A percentile compares a stretch with the other conserved stretches of the same genome.
Conservation (phyloP, 2,113 vertebrate genomes). For the Pelecanoides urinatrix region DNA sequence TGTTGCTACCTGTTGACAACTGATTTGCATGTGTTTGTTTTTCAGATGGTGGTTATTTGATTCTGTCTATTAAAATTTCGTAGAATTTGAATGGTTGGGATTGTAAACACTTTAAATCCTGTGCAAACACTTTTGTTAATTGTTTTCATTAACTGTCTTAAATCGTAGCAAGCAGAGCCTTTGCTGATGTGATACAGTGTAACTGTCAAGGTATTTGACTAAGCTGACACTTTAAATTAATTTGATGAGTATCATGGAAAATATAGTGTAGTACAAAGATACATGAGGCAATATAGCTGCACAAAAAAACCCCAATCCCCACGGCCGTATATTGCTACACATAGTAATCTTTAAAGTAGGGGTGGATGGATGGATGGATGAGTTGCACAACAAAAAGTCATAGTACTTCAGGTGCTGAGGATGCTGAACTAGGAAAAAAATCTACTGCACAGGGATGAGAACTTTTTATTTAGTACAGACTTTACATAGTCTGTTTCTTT, state of each 20-base stretch:
- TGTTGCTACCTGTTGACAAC: neutral
- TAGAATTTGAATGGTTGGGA: neutral
- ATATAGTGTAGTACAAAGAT: too few species aligned
- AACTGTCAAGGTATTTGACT: neutral
- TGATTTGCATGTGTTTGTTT: neutral
- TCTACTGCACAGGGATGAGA: neutral
- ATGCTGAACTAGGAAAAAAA: neutral
- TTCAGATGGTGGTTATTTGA: neutral
- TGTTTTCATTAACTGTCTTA: neutral
- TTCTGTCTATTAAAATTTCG: neutral
- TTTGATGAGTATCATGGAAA: neutral
- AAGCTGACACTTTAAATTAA: neutral
- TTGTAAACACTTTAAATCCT: neutral
- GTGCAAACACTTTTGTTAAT: neutral
- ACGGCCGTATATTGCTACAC: neutral
- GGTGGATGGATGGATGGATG: too few species aligned
- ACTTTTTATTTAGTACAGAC: neutral
- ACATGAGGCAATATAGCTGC: neutral
- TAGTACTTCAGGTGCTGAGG: neutral
- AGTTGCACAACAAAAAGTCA: neutral
- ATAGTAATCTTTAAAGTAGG: neutral
- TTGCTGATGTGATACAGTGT: neutral
- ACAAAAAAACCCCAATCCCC: accelerated
- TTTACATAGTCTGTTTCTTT: neutral
- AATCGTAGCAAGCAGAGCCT: neutral